Base-by-base conservation (phyloP, 2,113 vertebrate genomes). In the Takifugu bimaculatus region DNA sequence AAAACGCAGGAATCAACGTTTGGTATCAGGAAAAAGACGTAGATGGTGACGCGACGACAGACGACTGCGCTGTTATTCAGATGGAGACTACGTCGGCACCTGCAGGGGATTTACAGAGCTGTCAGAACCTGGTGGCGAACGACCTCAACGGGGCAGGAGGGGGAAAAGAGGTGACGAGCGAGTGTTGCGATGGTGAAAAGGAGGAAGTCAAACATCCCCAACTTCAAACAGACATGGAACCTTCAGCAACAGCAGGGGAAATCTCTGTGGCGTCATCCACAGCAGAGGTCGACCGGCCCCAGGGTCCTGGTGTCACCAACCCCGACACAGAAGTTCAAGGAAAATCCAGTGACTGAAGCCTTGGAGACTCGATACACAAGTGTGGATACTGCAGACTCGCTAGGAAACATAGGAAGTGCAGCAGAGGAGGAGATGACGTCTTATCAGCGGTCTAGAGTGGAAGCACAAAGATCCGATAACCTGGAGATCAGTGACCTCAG, bases 401-500 rank as follows among this genome's bases (percentile, higher is more conserved):
- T 39, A 39, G 4, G 35, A 39, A 39, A 1, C 7, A 9, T 39
- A 39, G 35, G 35, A 39, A 39, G 7, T 1, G 9, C 35, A 39
- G 9, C 35, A 39, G 35, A 39, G 35, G 35, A 39, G 35, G 35
- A 4, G 35, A 10, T 2, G 7, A 39, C 35, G 11, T 39, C 35
- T 39, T 39, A 2, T 48, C 45, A 48, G 45, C 45, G 12, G 45
- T 20, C 57, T 42, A 4, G 26, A 29, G 11, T 26, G n/a, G 65
- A 75, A 44, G 50, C 27, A 32, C 45, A 56, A 51, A 62, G 13
- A 13, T 25, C 4, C 15, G 20, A 5, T 42, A 53, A n/a, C 28
- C 53, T 63, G 28, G 58, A 66, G 42, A 29, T 58, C 28, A 54
- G 20, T 53, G 44, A 63, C 63, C 50, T 53, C 35, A 29, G 43